Evolutionary conservation across 2,797 vertebrate species (phyloP).

Genomic region (Hippocampus kuda): DNA sequence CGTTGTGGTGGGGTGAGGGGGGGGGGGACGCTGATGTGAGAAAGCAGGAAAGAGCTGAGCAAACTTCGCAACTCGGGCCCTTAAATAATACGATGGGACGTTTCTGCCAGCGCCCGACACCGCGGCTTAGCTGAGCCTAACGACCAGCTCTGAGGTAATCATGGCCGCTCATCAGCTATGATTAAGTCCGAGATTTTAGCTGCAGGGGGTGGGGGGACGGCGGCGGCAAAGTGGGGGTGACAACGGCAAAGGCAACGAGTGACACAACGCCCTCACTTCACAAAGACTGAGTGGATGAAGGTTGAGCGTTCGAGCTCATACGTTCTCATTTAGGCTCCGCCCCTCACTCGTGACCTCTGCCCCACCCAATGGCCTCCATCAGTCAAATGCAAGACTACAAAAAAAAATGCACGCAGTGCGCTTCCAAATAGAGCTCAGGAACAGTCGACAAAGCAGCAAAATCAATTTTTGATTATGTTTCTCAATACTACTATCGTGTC

Average conservation of each 20-base stretch:
- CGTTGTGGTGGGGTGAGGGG: no score
- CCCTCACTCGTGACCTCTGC: constrained; percentile 20
- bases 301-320: constrained; percentile 44
- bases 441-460: constrained; percentile 54
- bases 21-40: background rate
- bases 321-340: constrained; percentile 52
- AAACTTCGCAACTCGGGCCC: constrained; percentile 4
- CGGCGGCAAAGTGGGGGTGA: constrained; percentile 4
- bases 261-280: constrained; percentile 46
- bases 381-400: constrained; percentile 23
- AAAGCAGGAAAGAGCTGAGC: background rate
- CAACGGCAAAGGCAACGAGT: constrained; percentile 22
- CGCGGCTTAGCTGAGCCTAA: constrained; percentile 29
- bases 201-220: constrained; percentile 36
- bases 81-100: constrained; percentile 30
- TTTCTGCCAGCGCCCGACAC: constrained; percentile 24
- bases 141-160: constrained; percentile 45
- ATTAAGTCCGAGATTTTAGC: constrained; percentile 56
- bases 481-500: constrained; percentile 79
- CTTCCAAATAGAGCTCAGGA: constrained; percentile 14
- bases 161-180: constrained; percentile 52
- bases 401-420: constrained; percentile 6
- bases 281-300: constrained; percentile 32
- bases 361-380: constrained; percentile 37
- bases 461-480: constrained; percentile 72